phyloP scores from a whole-genome alignment of 2,797 vertebrate genomes.

The Tinamus major region DNA sequence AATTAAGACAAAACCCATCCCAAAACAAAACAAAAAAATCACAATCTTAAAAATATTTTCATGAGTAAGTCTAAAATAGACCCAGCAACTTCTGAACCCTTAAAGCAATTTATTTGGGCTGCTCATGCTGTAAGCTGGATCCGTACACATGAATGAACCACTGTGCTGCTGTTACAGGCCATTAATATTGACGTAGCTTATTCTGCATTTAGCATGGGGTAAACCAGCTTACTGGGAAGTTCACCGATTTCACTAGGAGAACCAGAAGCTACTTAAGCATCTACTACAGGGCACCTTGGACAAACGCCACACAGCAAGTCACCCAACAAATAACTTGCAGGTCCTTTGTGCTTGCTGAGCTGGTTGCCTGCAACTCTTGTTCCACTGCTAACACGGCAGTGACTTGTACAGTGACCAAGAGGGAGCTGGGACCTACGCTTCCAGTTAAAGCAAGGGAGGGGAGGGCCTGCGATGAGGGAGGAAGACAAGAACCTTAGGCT shows the following conservation, averaged over 20 bases:
- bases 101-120: neutral
- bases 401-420: neutral
- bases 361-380: neutral
- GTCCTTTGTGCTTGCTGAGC: neutral
- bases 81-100: neutral
- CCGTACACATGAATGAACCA: accelerated
- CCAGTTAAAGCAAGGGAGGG: neutral
- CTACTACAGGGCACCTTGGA: neutral
- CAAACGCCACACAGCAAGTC: neutral
- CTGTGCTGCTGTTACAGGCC: neutral
- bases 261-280: neutral
- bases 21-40: neutral
- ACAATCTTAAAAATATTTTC: no score
- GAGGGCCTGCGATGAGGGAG: neutral
- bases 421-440: neutral
- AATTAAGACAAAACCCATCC: neutral
- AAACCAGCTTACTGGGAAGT: neutral
- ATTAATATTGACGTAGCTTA: neutral
- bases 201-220: neutral
- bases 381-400: neutral
- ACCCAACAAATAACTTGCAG: neutral
- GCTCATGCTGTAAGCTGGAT: accelerated
- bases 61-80: neutral
- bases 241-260: neutral
- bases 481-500: neutral